Evolutionary conservation across 2,797 vertebrate genomes (phyloP).

Genomic region (Sebastolobus altivelis): DNA sequence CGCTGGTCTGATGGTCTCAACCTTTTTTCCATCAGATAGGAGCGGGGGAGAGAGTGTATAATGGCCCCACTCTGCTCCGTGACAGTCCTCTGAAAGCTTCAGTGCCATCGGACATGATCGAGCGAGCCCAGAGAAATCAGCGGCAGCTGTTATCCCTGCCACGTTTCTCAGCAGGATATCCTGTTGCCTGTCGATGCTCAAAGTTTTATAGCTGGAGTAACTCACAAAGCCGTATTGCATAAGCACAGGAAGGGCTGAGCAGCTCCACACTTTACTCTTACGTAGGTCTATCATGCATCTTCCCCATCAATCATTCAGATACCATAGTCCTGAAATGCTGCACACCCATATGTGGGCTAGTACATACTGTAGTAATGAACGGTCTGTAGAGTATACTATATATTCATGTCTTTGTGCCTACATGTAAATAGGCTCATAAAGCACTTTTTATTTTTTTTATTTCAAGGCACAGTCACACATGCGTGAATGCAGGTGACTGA

Average conservation of each 20-base stretch:
- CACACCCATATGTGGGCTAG: background rate
- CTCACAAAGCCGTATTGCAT: slow-evolving; percentile 54
- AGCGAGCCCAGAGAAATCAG: slow-evolving; percentile 56
- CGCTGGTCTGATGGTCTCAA: slow-evolving; percentile 54
- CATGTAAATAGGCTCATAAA: background rate
- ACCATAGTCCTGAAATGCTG: background rate
- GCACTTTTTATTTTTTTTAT: background rate
- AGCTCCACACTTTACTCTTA: background rate
- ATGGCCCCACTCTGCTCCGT: slow-evolving; percentile 63
- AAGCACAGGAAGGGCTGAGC: slow-evolving; percentile 24
- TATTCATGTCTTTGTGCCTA: background rate
- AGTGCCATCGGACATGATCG: slow-evolving; percentile 57
- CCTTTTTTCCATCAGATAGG: slow-evolving; percentile 62
- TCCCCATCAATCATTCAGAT: background rate
- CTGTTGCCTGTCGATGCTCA: slow-evolving; percentile 53
- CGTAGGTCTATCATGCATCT: background rate
- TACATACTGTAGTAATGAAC: background rate
- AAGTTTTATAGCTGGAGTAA: slow-evolving; percentile 49
- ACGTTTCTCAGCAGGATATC: slow-evolving; percentile 71
- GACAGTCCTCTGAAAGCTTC: slow-evolving; percentile 68
- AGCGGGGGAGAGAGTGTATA: slow-evolving; percentile 53
- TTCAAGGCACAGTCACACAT: background rate
- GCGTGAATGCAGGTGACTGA: too few relatives aligned
- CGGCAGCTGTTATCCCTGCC: slow-evolving; percentile 58
- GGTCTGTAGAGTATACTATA: background rate